Evolutionary conservation across 2,797 vertebrate genomes (phyloP).

Genomic region (Carapus acus): DNA sequence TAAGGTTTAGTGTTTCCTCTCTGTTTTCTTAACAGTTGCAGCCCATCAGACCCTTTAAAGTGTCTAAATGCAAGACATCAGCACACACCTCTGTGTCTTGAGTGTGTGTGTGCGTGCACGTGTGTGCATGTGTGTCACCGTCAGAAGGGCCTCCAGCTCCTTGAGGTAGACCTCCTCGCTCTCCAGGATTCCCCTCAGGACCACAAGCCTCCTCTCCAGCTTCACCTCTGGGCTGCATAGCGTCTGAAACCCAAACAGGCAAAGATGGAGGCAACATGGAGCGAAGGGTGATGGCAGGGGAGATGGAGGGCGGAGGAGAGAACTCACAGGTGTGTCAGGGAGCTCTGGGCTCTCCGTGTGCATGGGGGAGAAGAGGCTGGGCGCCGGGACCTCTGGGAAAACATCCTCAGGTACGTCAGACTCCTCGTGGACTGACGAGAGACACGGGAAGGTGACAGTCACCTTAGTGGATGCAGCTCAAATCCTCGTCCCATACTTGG

Average conservation of each 20-base stretch:
- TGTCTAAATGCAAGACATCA: too few relatives aligned
- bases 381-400: conserved; percentile 50
- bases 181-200: conserved; percentile 66
- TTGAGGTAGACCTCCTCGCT: conserved; percentile 70
- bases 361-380: conserved; percentile 42
- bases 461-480: too few relatives aligned
- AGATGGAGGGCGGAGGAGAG: not conserved
- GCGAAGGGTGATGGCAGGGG: too few relatives aligned
- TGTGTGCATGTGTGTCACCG: conserved; percentile 43
- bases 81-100: too few relatives aligned
- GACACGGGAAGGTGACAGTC: too few relatives aligned
- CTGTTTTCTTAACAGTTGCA: too few relatives aligned
- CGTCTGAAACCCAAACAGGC: conserved; percentile 39
- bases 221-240: conserved; percentile 47
- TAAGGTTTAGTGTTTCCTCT: too few relatives aligned
- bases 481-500: too few relatives aligned
- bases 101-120: conserved; percentile 1
- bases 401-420: conserved; percentile 51
- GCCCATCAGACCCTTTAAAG: too few relatives aligned
- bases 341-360: conserved; percentile 24
- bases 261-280: not conserved
- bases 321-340: conserved; percentile 54
- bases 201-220: conserved; percentile 61
- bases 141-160: conserved; percentile 71
- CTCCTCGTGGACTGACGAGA: conserved; percentile 16